These are phyloP conservation scores for Falco biarmicus DNA, from an alignment of 2,797 vertebrate genomes.

Conservation along the genomic window DNA sequence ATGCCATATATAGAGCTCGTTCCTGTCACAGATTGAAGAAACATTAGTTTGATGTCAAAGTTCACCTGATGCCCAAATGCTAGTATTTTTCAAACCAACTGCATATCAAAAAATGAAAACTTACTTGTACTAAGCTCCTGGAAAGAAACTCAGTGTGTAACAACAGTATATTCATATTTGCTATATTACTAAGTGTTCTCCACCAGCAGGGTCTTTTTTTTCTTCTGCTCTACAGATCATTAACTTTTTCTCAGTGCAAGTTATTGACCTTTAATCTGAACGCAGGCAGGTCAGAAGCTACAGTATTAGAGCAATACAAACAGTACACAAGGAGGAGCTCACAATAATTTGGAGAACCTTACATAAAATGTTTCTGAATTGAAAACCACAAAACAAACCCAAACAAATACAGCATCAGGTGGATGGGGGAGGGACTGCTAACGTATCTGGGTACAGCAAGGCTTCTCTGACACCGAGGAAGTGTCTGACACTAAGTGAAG, in stretches of 20 bases:
- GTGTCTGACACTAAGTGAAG: conserved; percentile 26
- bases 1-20: conserved; percentile 32
- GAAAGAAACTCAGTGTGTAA: conserved; percentile 38
- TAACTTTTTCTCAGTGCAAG: conserved; percentile 40
- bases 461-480: conserved; percentile 37
- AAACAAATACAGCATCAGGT: conserved; percentile 61
- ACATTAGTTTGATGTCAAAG: conserved; percentile 44
- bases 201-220: not conserved
- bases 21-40: conserved; percentile 59
- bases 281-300: conserved; percentile 45
- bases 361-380: conserved; percentile 37
- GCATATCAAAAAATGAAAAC: conserved; percentile 32
- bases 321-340: conserved; percentile 48
- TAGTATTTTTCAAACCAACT: conserved; percentile 45
- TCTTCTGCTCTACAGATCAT: conserved; percentile 22
- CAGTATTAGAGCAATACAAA: conserved; percentile 60
- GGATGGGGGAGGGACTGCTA: not conserved
- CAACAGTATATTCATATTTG: not conserved
- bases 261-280: conserved; percentile 40
- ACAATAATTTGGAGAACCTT: conserved; percentile 27
- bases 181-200: not conserved
- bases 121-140: conserved; percentile 44
- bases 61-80: conserved; percentile 57
- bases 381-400: conserved; percentile 59
- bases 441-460: not conserved